Evolutionary conservation across 2,797 vertebrate genomes (phyloP).

Genomic region (Acanthis flammea): DNA sequence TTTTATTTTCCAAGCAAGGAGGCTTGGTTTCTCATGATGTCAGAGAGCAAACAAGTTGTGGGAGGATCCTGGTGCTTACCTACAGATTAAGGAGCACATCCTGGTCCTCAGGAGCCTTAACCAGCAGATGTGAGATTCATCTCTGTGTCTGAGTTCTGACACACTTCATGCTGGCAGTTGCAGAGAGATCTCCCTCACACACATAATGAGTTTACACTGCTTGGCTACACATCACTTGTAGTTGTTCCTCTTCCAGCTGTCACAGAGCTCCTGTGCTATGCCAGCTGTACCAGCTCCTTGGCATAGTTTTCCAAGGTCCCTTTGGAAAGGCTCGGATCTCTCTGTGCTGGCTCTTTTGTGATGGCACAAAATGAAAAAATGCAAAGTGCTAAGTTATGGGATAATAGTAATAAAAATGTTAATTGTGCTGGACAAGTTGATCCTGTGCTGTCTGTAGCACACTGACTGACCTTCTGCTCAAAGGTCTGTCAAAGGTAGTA

Average conservation of each 20-base stretch:
- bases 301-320: background rate
- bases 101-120: background rate
- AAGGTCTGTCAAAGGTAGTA: background rate
- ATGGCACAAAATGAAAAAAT: background rate
- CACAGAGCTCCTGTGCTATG: background rate
- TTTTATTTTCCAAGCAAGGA: background rate
- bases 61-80: background rate
- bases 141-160: background rate
- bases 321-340: background rate
- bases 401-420: background rate
- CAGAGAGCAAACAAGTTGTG: background rate
- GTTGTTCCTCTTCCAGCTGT: conserved; percentile 23
- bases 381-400: background rate
- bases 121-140: background rate
- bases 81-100: background rate
- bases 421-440: background rate
- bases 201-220: background rate
- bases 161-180: background rate
- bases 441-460: background rate
- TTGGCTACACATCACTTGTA: background rate
- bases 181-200: background rate
- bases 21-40: background rate
- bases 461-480: background rate
- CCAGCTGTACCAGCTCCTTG: background rate
- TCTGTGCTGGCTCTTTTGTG: background rate